Evolutionary conservation across 1,140 invertebrate genomes (phyloP).

Genomic region (Meloidogyne chitwoodi): DNA sequence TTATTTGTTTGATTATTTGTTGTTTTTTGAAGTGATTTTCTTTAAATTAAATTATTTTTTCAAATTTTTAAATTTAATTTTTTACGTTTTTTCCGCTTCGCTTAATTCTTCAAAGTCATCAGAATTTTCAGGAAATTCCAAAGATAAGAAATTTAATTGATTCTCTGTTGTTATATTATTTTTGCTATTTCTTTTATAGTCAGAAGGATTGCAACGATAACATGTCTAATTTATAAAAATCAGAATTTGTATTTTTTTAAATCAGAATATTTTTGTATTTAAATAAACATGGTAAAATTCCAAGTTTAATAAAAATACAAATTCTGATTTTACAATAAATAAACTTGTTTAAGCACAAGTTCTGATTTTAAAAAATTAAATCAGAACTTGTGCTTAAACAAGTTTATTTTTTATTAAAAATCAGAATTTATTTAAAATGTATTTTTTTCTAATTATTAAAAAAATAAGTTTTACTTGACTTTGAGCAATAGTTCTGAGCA

Average conservation of each 20-base stretch:
- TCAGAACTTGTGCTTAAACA: too few species aligned
- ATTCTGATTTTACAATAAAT: too few species aligned
- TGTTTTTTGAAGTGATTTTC: neutral
- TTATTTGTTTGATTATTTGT: neutral
- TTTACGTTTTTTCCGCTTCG: neutral
- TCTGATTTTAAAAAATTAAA: too few species aligned
- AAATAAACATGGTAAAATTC: too few species aligned
- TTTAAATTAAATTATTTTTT: neutral
- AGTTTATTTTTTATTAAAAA: too few species aligned
- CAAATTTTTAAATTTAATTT: neutral
- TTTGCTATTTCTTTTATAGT: neutral
- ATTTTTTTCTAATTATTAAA: neutral
- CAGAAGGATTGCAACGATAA: neutral
- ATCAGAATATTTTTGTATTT: too few species aligned
- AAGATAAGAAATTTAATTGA: neutral
- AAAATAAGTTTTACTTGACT: constrained; percentile 18
- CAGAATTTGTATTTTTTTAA: neutral
- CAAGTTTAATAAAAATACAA: too few species aligned
- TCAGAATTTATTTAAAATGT: too few species aligned
- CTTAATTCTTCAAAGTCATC: neutral
- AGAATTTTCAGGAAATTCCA: neutral
- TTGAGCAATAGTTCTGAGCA: constrained; percentile 19
- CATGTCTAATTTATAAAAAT: neutral
- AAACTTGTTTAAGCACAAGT: too few species aligned
- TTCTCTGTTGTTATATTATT: neutral